phyloP scores from a whole-genome alignment of 2,113 vertebrate species.

The Hippocampus guttulatus region DNA sequence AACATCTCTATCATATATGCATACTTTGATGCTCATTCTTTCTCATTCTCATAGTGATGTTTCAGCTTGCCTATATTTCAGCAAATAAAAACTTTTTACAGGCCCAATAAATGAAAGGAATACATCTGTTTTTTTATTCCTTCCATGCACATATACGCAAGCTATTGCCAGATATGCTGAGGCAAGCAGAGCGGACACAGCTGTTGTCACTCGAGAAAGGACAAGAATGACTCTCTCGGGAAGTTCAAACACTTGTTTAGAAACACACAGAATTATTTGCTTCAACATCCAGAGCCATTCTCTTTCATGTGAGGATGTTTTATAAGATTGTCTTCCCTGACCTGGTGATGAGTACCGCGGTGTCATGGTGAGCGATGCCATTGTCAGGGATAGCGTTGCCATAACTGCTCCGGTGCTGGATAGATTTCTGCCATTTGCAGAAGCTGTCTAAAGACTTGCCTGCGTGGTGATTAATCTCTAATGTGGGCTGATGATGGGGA shows the following conservation, averaged over 20 bases:
- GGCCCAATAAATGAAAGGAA: neutral
- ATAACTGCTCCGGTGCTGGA: constrained; percentile 86
- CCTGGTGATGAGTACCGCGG: constrained; percentile 95
- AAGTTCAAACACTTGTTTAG: constrained; percentile 15
- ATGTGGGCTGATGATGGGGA: constrained; percentile 81
- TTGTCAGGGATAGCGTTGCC: constrained; percentile 95
- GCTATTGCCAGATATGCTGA: constrained; percentile 37
- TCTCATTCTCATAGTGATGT: neutral
- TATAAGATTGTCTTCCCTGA: constrained; percentile 48
- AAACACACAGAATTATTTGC: neutral
- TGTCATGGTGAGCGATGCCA: constrained; percentile 94
- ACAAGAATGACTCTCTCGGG: constrained; percentile 36
- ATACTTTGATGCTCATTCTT: neutral
- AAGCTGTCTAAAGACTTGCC: constrained; percentile 98
- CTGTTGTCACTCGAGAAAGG: constrained; percentile 30
- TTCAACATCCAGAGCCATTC: neutral
- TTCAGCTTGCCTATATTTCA: neutral
- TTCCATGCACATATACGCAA: constrained; percentile 8
- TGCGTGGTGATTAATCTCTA: constrained; percentile 95
- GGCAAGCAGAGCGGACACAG: constrained; percentile 18
- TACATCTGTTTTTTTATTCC: constrained; percentile 12
- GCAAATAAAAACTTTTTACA: neutral
- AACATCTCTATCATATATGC: neutral
- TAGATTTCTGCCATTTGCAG: constrained; percentile 98
- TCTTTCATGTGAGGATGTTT: neutral